Evolutionary conservation across 2,113 vertebrate species (phyloP).

Genomic region (Cyphomyrus plagiostoma): DNA sequence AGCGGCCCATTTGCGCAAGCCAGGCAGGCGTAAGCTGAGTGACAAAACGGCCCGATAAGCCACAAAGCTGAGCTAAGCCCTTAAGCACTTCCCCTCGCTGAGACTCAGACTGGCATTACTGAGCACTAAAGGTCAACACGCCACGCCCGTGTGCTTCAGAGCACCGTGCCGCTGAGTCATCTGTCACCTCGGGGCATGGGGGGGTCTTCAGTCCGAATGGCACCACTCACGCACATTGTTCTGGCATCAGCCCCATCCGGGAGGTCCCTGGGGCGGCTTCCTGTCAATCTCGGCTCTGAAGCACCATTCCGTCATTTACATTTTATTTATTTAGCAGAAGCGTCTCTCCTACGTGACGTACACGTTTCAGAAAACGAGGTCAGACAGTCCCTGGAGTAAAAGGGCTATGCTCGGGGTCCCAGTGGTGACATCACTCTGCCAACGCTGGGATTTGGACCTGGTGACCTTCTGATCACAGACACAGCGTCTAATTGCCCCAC

Average conservation of each 20-base stretch:
- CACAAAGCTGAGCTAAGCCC: slow-evolving; percentile 24
- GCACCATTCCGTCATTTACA: background rate
- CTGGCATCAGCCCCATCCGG: background rate
- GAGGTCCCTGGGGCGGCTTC: background rate
- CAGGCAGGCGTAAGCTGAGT: slow-evolving; percentile 9
- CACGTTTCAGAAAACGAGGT: background rate
- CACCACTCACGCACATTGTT: background rate
- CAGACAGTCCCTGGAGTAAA: background rate
- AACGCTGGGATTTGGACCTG: background rate
- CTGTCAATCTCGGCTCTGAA: background rate
- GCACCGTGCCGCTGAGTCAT: background rate
- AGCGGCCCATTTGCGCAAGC: background rate
- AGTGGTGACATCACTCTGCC: background rate
- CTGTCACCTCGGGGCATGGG: background rate
- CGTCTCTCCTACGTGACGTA: background rate
- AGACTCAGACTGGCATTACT: slow-evolving; percentile 17
- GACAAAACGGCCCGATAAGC: slow-evolving; percentile 24
- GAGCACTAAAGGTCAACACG: slow-evolving; percentile 17
- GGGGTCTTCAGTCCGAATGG: background rate
- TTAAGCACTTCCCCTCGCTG: slow-evolving; percentile 17
- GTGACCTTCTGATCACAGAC: background rate
- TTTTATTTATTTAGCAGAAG: background rate
- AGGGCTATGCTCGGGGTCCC: background rate
- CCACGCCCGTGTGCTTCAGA: background rate
- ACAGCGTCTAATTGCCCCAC: background rate